A percentile compares a stretch with the other conserved stretches of the same genome.
phyloP scores from a whole-genome alignment of 1,140 invertebrate species.

The Gonatopus flavifemur region DNA sequence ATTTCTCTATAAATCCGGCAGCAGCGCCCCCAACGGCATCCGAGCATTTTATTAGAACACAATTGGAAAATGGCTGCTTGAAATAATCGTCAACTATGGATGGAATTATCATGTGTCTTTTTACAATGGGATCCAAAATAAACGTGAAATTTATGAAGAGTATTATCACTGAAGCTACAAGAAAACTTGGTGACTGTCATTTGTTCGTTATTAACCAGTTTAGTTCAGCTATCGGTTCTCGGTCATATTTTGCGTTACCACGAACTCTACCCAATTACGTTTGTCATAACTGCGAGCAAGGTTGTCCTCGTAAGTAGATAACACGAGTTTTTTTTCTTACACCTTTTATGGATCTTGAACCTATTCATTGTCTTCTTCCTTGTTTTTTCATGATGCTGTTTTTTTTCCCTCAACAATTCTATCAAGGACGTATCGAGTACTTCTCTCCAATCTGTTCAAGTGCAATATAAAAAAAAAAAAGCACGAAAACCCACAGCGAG shows the following conservation, averaged over 20 bases:
- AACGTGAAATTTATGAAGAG: constrained; percentile 17
- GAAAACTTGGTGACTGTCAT: not conserved
- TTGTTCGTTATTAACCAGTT: not conserved
- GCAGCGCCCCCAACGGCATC: too few species aligned
- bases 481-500: too few species aligned
- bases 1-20: too few species aligned
- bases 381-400: too few species aligned
- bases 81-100: constrained; percentile 21
- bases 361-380: too few species aligned
- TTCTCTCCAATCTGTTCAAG: too few species aligned
- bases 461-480: too few species aligned
- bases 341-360: not conserved
- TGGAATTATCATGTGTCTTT: constrained; percentile 27
- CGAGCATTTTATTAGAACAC: too few species aligned
- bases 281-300: constrained; percentile 31
- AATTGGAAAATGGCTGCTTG: constrained; percentile 26
- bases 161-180: constrained; percentile 6
- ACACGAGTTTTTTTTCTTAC: constrained; percentile 17
- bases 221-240: constrained; percentile 2
- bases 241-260: constrained; percentile 1
- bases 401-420: too few species aligned
- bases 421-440: too few species aligned
- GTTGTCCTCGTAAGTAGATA: constrained; percentile 32
- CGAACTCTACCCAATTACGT: constrained; percentile 15
- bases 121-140: constrained; percentile 39